phyloP scores from a whole-genome alignment of 2,888 invertebrate species.

The Noctua fimbriata region DNA sequence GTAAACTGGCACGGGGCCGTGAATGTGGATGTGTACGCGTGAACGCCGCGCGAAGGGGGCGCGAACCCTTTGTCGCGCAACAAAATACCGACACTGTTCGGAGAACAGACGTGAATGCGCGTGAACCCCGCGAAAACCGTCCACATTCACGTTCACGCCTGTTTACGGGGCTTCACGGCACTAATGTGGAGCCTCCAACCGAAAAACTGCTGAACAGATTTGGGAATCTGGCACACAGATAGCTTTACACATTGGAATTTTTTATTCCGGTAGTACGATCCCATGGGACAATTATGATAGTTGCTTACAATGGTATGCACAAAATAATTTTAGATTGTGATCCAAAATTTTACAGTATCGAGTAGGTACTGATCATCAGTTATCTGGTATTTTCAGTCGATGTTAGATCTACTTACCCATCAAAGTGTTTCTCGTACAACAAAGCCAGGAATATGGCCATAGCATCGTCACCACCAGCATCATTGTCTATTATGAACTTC shows the following conservation, averaged over 20 bases:
- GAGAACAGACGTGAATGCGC: no score
- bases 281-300: no score
- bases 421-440: conserved; percentile 79
- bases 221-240: neutral
- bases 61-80: no score
- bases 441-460: conserved; percentile 83
- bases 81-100: no score
- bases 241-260: neutral
- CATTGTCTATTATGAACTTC: conserved; percentile 83
- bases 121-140: no score
- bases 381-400: neutral
- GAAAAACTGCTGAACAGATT: neutral
- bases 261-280: neutral
- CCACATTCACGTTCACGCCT: no score
- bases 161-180: no score
- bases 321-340: neutral
- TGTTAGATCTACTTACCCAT: conserved; percentile 76
- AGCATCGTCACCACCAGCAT: conserved; percentile 83
- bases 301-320: neutral
- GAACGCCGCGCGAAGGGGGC: no score
- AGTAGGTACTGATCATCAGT: neutral
- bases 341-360: neutral
- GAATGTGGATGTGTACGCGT: no score
- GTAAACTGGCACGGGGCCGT: no score
- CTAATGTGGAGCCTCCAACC: no score